Evolutionary conservation across 2,888 invertebrate species (phyloP), one percentile per base, ranked within the genome.

Genomic region (Malthinus flaveolus): DNA sequence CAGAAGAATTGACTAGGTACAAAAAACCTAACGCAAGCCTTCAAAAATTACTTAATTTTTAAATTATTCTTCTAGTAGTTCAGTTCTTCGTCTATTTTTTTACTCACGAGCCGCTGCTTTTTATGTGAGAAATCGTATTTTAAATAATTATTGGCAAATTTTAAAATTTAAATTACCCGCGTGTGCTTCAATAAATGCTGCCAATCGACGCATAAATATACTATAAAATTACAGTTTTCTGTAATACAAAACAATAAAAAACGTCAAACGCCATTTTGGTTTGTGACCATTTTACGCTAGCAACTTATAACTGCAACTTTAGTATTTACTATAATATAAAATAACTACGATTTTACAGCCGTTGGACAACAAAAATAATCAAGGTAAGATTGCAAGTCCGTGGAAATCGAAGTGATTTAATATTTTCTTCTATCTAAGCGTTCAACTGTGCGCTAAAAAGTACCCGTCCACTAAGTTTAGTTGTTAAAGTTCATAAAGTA

Each of bases 331-430:
- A n/a, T n/a, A n/a, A n/a, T n/a, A 54, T 23, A 23, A 59, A 59
- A 33, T 37, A 49, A 35, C 54, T 44, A 32, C 56, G 49, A 37
- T 52, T 31, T 32, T 51, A 32, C 49, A 50, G 59, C 59, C 45
- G 37, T 45, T 49, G 60, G 55, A 60, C 62, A 56, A 51, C 67
- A 48, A 61, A 57, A 59, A 39, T 46, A 52, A 52, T 31, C 48
- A 76, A 76, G 76, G 76, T 76, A 76, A 76, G 76, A 66, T 68
- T 65, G 66, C 73, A 74, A 75, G 75, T 74, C 69, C 71, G 75
- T 72, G 75, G 67, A 71, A 67, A 68, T 68, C 69, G 57, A 68
- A 72, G 69, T 75, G 76, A 73, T 74, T 66, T 68, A 66, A 74
- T 73, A 75, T 73, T 75, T 75, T 65, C 69, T 72, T 73, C 71